Conservation (phyloP, 2,888 invertebrate species). For the Strigamia crassipes region DNA sequence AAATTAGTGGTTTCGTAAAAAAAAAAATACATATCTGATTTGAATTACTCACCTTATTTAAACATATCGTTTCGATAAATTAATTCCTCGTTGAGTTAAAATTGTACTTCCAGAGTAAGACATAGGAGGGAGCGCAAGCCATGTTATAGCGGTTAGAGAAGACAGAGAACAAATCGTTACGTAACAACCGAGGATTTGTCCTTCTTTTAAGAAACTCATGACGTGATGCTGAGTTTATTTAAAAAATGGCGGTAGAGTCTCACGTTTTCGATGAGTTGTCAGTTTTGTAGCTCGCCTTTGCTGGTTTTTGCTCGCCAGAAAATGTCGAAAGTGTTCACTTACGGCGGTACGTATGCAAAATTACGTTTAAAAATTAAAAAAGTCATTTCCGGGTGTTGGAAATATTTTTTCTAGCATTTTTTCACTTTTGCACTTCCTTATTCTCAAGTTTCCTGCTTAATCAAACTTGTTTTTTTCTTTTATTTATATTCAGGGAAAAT, state of each 20-base stretch:
- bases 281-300: conserved; percentile 26
- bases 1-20: not conserved
- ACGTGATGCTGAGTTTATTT: not conserved
- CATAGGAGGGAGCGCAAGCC: conserved; percentile 10
- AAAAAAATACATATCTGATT: not conserved
- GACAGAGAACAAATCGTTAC: not conserved
- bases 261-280: conserved; percentile 33
- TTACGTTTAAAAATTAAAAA: not conserved
- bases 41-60: not conserved
- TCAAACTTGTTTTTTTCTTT: not conserved
- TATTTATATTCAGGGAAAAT: conserved; percentile 39
- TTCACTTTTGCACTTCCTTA: not conserved
- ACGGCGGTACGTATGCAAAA: not conserved
- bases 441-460: not conserved
- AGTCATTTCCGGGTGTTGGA: not conserved
- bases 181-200: not conserved
- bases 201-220: not conserved
- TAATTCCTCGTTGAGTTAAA: not conserved
- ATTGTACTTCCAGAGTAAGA: not conserved
- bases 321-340: not conserved
- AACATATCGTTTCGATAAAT: not conserved
- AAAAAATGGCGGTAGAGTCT: conserved; percentile 35
- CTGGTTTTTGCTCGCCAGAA: conserved; percentile 1
- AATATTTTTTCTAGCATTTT: not conserved
- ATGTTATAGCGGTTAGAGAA: not conserved